Conservation (phyloP, 2,797 vertebrate genomes). For the Danio choprae region DNA sequence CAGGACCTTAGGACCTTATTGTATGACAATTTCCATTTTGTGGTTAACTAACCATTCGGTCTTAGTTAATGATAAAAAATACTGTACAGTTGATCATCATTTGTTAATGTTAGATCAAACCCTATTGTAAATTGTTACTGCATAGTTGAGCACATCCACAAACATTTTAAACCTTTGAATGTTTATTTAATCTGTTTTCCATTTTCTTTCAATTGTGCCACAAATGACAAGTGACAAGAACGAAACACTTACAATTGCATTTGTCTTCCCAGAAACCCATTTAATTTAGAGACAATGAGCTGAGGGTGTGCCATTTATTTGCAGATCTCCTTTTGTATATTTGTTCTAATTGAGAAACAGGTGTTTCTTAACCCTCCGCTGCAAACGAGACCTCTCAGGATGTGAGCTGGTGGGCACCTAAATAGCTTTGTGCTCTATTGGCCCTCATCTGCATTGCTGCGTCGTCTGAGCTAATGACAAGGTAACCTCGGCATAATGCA, state of each 20-base stretch:
- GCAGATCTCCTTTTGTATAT: slow-evolving; percentile 41
- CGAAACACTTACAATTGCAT: slow-evolving; percentile 49
- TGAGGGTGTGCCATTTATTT: slow-evolving; percentile 45
- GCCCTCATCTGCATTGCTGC: slow-evolving; percentile 64
- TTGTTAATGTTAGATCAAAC: background rate
- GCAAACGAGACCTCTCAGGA: slow-evolving; percentile 43
- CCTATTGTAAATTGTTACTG: background rate
- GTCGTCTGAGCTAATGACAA: slow-evolving; percentile 64
- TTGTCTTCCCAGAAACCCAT: slow-evolving; percentile 42
- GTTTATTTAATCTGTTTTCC: slow-evolving; percentile 15
- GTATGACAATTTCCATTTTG: no score
- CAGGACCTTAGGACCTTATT: no score
- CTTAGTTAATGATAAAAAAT: no score
- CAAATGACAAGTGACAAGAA: slow-evolving; percentile 49
- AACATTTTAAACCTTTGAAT: slow-evolving; percentile 14
- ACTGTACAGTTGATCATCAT: background rate
- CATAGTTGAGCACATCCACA: background rate
- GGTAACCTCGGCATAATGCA: slow-evolving; percentile 56
- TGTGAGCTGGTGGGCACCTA: slow-evolving; percentile 34
- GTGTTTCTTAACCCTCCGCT: slow-evolving; percentile 62
- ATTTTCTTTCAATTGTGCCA: slow-evolving; percentile 19
- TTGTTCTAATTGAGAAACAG: slow-evolving; percentile 63
- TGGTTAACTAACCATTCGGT: no score
- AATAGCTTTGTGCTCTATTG: slow-evolving; percentile 35
- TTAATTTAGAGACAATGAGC: slow-evolving; percentile 50